Evolutionary conservation across 2,888 invertebrate species (phyloP), one percentile per base, ranked within the genome.

Genomic region (Mesopsocus fuscifrons): DNA sequence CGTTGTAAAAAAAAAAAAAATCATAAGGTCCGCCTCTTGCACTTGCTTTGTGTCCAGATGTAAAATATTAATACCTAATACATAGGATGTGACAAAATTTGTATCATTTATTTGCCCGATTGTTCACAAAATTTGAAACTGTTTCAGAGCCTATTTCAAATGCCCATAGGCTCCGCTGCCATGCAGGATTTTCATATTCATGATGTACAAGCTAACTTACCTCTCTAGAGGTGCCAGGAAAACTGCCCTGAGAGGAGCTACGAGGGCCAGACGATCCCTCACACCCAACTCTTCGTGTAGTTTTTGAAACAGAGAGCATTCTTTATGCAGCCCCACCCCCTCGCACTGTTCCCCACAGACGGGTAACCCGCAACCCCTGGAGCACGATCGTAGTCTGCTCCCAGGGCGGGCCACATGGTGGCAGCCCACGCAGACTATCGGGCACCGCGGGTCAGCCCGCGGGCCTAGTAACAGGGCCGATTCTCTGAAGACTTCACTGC

Each of bases 401-500:
- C 6, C 46, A 17, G 42, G 45, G 41, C 41, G 44, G n/a, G n/a
- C n/a, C n/a, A n/a, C n/a, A n/a, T n/a, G n/a, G 16, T 46, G 53
- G 45, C 55, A 83, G 50, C 67, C 69, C 1, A 73, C 69, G 57
- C 82, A 82, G 53, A 72, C 65, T 44, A 69, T 67, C 15, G 67
- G 57, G 30, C 62, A 61, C 44, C 54, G 55, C 42, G 60, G 61
- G 42, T 67, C 64, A 30, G 69, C 65, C 35, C 78, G 69, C 0
- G 81, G 80, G 6, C 84, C 83, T 41, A 71, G 58, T 33, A 83
- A 64, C 34, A 84, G 58, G 1, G 84, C 76, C 43, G 63, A 65
- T 56, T 84, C 84, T 9, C 68, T 64, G 54, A 77, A 81, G 41
- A 85, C 68, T 22, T 77, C 57, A 58, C 82, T 79, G 31, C 80